phyloP scores from a whole-genome alignment of 2,113 vertebrate genomes.

The Genyomyrus donnyi region DNA sequence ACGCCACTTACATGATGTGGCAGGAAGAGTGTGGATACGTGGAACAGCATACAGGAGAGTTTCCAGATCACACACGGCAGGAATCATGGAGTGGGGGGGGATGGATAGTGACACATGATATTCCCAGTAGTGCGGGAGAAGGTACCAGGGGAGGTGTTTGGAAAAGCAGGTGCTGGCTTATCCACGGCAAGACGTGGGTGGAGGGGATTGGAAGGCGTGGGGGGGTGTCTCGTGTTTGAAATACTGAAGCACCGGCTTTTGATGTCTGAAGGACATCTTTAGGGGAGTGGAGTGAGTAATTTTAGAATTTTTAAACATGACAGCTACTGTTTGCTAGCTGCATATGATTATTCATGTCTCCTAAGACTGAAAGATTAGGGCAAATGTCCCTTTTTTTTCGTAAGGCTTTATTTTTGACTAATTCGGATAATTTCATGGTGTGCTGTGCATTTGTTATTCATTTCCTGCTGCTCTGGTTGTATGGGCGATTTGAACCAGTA shows the following conservation, averaged over 20 bases:
- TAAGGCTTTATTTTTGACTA: conserved; percentile 5
- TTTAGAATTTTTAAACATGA: neutral
- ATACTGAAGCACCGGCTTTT: neutral
- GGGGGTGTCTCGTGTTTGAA: conserved; percentile 3
- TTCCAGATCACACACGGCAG: neutral
- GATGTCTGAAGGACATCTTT: neutral
- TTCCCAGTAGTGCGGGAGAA: neutral
- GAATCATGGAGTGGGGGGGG: neutral
- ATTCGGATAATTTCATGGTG: neutral
- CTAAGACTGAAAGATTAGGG: neutral
- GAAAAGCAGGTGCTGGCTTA: conserved; percentile 5
- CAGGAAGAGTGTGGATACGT: neutral
- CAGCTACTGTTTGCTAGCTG: neutral
- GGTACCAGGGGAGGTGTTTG: neutral
- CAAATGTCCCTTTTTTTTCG: neutral
- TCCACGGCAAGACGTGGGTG: neutral
- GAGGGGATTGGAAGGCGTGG: neutral
- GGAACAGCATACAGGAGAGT: neutral
- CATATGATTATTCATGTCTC: neutral
- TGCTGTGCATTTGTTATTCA: neutral
- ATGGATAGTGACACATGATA: neutral
- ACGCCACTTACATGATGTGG: neutral
- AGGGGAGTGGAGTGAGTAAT: neutral
- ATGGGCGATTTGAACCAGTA: neutral
- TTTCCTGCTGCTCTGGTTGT: neutral